Percentiles rank a stretch among this genome's conserved stretches.
Conservation (phyloP, 2,888 invertebrate species). For the Ochropleura leucogaster region DNA sequence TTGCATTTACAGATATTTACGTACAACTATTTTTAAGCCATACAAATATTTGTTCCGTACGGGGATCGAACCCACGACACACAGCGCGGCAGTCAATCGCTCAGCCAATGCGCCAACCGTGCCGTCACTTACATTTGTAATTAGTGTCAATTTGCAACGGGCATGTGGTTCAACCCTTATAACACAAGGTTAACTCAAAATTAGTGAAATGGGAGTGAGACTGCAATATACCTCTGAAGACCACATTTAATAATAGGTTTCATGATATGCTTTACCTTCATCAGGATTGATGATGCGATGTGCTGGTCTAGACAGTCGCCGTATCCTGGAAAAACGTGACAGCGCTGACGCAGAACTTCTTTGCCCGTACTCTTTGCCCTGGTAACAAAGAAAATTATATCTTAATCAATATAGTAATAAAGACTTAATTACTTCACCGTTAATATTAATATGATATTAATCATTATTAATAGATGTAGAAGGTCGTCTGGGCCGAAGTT, state of each 20-base stretch:
- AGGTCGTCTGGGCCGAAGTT: neutral
- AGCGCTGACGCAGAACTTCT: constrained; percentile 74
- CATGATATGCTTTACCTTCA: constrained; percentile 75
- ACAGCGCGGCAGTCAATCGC: too few species aligned
- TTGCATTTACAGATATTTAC: too few species aligned
- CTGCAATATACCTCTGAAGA: neutral
- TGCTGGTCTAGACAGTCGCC: constrained; percentile 81
- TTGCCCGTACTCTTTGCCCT: constrained; percentile 80
- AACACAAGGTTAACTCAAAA: neutral
- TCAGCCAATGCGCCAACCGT: too few species aligned
- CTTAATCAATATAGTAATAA: neutral
- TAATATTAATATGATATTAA: neutral
- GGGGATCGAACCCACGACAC: too few species aligned
- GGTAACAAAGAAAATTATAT: constrained; percentile 54
- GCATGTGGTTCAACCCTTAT: neutral
- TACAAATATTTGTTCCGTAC: too few species aligned
- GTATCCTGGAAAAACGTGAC: constrained; percentile 83
- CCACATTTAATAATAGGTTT: neutral
- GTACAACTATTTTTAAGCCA: too few species aligned
- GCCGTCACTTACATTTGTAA: neutral
- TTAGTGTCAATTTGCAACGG: neutral
- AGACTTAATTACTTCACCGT: neutral
- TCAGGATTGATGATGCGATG: constrained; percentile 85
- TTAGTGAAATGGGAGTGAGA: neutral
- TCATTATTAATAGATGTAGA: neutral